Base-by-base conservation (phyloP, 2,888 invertebrate species). In the Patella caerulea region DNA sequence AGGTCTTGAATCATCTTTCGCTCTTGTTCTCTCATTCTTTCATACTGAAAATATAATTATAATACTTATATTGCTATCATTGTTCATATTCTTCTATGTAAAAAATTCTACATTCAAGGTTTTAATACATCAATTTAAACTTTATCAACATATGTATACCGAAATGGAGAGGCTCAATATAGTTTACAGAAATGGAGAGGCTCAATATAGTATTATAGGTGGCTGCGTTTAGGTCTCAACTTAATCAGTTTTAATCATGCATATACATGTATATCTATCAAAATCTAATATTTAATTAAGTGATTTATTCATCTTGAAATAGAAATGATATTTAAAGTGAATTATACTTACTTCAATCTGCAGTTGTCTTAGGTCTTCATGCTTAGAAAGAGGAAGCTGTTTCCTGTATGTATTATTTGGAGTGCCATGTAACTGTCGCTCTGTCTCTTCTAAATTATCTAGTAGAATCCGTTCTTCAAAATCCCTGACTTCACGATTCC, bases 401-500 rank as follows among this genome's bases (percentile, higher is more conserved):
- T 78, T 82, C 24, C 83, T 78, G 17, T 82, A 79, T 54, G 80
- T 79, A 65, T 19, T 24, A 72, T 73, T 75, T 69, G 55, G 73
- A 4, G 12, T 19, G 69, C 70, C 80, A 56, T 52, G 77, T 17
- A 79, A 69, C n/a, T 75, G 71, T 17, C 77, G 75, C 34, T 87
- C 83, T 15, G 81, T 78, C 15, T 86, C 85, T 9, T 85, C 81
- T 19, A 88, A 81, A 24, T 84, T 80, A 78, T 87, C 87, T 17
- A 89, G 81, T 12, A 88, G 78, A 80, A 87, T 85, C 17, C 87
- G 83, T 71, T 89, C 87, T 74, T 89, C 86, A 45, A 88, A 85
- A 76, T 88, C 85, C 34, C 84, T 81, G 24, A 88, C 82, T 71
- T 87, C 87, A 73, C 87, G 83, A 72, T 84, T 79, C 56, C 84